Evolutionary conservation across 1,140 invertebrate species (phyloP), one percentile per base, ranked within the genome.

Genomic region (Sarcophaga peregrina): DNA sequence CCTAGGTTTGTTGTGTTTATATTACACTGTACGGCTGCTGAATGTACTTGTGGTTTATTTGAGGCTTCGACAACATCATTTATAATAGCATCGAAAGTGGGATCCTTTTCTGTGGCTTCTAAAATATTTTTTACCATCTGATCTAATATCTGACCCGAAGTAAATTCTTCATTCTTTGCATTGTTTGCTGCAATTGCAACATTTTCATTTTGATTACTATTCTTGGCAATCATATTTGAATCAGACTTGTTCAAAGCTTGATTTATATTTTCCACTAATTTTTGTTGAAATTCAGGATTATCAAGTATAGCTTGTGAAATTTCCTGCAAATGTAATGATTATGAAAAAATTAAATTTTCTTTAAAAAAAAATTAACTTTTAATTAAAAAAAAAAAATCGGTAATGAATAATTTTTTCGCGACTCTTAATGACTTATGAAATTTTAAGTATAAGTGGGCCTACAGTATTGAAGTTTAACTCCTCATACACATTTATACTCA

Each of bases 41-140:
- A 83, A 25, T 78, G 75, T 47, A 58, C 20, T 37, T 73, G 46
- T 11, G 82, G 76, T 46, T 83, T 80, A 62, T 74, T 81, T 25
- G 83, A 54, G 46, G 83, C 80, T 81, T 81, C 48, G 46, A 90
- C 86, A n/a, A 90, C 89, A 48, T 89, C 87, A 45, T 89, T 83
- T 45, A 90, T 82, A 8, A 90, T 84, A 45, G 85, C 86, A 83
- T 90, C 89, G 80, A 90, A 90, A 8, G 85, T 85, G 46, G 89
- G 89, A 85, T 90, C 89, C 74, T 86, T 88, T 75, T 90, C 89
- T 4, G 89, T 90, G 6, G 86, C 88, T 75, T 89, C 87, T 37
- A 90, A 52, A 76, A 90, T 88, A 52, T 89, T 88, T 62, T 86
- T 85, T 0, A 90, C 86, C 80, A 90, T 82, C 52, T 87, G 83